phyloP scores from a whole-genome alignment of 2,797 vertebrate species.

The Leptodactylus fallax region DNA sequence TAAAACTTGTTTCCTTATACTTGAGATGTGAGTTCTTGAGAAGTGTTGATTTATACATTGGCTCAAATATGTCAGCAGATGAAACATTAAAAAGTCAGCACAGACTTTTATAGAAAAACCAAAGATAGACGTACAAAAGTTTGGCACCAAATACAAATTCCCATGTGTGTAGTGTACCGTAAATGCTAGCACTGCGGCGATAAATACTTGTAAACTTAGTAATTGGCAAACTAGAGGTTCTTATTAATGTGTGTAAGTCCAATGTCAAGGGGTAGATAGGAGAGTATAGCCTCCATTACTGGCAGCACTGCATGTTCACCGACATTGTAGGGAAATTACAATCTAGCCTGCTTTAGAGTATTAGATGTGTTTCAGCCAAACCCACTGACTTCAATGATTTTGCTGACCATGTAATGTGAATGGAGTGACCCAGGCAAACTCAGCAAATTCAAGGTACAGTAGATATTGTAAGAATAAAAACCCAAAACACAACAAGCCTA shows the following conservation, averaged over 20 bases:
- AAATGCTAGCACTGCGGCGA: not conserved
- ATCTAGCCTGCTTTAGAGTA: no score
- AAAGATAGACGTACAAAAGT: slow-evolving; percentile 13
- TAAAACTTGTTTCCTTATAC: slow-evolving; percentile 21
- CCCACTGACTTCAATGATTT: no score
- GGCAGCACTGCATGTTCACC: not conserved
- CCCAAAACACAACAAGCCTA: no score
- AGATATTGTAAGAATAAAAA: no score
- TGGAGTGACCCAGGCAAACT: no score
- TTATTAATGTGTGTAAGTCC: not conserved
- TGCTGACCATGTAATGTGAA: no score
- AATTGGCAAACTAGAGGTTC: not conserved
- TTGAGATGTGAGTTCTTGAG: not conserved
- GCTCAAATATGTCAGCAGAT: not conserved
- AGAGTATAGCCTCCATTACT: not conserved
- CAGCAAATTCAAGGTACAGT: no score
- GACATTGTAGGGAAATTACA: no score
- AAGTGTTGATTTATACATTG: slow-evolving; percentile 14
- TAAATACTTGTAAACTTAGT: slow-evolving; percentile 29
- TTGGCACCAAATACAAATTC: slow-evolving; percentile 27
- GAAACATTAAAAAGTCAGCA: slow-evolving; percentile 3
- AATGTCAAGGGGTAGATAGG: not conserved
- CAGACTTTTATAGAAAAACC: slow-evolving; percentile 28
- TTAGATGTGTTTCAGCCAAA: no score
- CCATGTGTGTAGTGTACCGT: not conserved